A percentile compares a stretch with the other conserved stretches of the same genome.
Conservation (phyloP, 2,888 invertebrate genomes). For the Drosophila demipolita region DNA sequence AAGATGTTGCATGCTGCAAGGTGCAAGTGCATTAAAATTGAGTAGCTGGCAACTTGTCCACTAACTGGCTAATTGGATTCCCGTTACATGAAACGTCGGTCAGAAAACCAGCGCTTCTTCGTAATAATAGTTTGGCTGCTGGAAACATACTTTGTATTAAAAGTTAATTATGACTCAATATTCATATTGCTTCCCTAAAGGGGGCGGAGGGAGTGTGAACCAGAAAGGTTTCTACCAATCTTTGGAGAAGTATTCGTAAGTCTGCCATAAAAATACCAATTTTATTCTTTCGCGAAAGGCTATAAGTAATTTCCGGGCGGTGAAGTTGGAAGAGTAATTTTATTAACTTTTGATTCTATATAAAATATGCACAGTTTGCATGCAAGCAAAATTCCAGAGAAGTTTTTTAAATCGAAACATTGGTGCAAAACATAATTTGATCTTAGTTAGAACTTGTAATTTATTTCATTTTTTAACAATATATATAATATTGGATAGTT, state of each 20-base stretch:
- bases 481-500: neutral
- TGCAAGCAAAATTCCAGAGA: neutral
- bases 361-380: neutral
- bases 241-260: too few species aligned
- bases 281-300: neutral
- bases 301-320: neutral
- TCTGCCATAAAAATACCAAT: too few species aligned
- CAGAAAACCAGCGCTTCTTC: neutral
- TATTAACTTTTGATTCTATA: neutral
- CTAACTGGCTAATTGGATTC: constrained; percentile 60
- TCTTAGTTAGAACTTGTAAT: neutral
- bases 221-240: neutral
- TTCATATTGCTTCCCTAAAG: neutral
- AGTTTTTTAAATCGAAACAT: neutral
- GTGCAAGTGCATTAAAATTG: constrained; percentile 59
- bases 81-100: constrained; percentile 51
- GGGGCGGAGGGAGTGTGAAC: neutral
- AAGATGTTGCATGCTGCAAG: constrained; percentile 36
- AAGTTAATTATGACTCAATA: neutral
- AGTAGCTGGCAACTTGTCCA: constrained; percentile 63
- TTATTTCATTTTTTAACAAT: neutral
- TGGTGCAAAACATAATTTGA: neutral
- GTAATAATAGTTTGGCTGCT: neutral
- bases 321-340: neutral
- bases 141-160: neutral